These are phyloP conservation scores for Hipposideros larvatus DNA, from an alignment of 2,797 vertebrate genomes.

Conservation along the genomic window DNA sequence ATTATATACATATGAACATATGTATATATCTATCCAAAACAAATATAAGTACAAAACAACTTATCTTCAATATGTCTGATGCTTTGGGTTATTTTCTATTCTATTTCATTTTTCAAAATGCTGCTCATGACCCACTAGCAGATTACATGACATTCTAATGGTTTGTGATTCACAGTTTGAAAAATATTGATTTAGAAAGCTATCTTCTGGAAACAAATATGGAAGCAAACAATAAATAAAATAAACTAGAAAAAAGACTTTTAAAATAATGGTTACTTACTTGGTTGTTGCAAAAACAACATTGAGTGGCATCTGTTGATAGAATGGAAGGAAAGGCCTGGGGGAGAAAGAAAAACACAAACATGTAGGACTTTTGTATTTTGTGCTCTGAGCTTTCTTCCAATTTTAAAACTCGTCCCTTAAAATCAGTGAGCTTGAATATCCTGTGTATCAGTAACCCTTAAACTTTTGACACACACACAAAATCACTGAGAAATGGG, in stretches of 20 bases:
- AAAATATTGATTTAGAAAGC: constrained; percentile 43
- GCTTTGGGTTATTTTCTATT: not conserved
- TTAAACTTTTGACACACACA: not conserved
- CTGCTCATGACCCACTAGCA: constrained; percentile 15
- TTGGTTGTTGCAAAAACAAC: constrained; percentile 84
- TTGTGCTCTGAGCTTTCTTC: not conserved
- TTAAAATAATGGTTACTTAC: constrained; percentile 89
- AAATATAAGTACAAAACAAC: constrained; percentile 18
- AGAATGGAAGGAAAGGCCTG: constrained; percentile 90
- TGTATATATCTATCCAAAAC: not conserved
- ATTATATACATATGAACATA: not conserved
- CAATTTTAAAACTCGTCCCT: not conserved
- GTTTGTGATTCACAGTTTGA: not conserved
- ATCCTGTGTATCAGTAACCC: not conserved
- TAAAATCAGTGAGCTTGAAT: not conserved
- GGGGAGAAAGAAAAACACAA: constrained; percentile 70
- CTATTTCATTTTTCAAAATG: constrained; percentile 3
- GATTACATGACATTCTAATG: not conserved
- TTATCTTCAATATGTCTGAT: not conserved
- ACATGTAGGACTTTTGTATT: not conserved
- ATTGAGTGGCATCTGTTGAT: constrained; percentile 85
- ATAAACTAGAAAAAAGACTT: not conserved
- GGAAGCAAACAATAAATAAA: constrained; percentile 32
- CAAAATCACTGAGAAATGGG: not conserved
- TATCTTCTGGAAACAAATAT: constrained; percentile 55